Percentiles rank a stretch among this genome's conserved stretches.
Conservation (phyloP, 2,888 invertebrate species). For the Spatulosminthurus flaviceps region DNA sequence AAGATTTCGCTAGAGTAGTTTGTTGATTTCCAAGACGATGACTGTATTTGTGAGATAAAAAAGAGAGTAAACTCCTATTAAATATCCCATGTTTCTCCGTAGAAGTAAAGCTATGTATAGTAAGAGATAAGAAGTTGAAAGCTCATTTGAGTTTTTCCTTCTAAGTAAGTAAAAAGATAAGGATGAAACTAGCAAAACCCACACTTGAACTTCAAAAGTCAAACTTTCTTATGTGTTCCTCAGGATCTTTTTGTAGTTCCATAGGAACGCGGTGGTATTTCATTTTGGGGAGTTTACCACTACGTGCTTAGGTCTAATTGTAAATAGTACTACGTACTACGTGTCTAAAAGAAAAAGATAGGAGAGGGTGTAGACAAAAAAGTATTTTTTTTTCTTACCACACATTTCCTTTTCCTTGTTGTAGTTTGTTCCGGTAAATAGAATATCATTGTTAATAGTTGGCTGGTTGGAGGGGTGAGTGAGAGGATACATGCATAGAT, state of each 20-base stretch:
- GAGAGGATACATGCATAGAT: too few species aligned
- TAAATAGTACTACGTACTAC: too few species aligned
- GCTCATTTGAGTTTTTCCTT: constrained; percentile 33
- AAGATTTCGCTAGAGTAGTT: not conserved
- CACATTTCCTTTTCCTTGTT: not conserved
- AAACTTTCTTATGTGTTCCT: too few species aligned
- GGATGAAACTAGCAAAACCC: constrained; percentile 4
- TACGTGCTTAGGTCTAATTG: too few species aligned
- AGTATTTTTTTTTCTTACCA: too few species aligned
- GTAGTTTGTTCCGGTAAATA: not conserved
- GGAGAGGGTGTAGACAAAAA: too few species aligned
- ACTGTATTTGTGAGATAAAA: not conserved
- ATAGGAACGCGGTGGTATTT: too few species aligned
- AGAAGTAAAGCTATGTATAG: constrained; percentile 11
- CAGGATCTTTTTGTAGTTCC: too few species aligned
- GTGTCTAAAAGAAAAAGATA: too few species aligned
- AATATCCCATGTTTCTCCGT: not conserved
- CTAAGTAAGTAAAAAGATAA: constrained; percentile 11
- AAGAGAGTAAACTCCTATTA: not conserved
- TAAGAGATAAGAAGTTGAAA: constrained; percentile 24
- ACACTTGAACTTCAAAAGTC: not conserved
- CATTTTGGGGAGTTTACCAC: too few species aligned
- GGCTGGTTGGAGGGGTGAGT: too few species aligned
- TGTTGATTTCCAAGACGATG: constrained; percentile 3
- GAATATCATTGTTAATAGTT: not conserved